Evolutionary conservation across 2,888 invertebrate genomes (phyloP).

Genomic region (Stratiomys singularior): DNA sequence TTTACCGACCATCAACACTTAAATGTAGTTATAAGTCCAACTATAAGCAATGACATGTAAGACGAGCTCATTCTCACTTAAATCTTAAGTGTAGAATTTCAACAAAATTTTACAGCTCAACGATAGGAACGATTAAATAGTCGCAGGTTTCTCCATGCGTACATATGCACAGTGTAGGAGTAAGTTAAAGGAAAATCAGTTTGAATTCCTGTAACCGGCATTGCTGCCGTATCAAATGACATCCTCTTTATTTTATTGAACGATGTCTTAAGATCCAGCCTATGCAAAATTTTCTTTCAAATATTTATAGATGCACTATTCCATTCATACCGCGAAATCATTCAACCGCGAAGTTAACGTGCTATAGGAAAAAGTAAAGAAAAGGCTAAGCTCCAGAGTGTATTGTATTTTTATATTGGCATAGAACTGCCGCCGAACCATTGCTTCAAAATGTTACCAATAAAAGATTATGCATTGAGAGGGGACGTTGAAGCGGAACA

Average conservation of each 20-base stretch:
- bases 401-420: not conserved
- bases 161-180: not conserved
- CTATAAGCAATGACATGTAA: not conserved
- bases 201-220: not conserved
- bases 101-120: not conserved
- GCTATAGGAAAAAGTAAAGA: not conserved
- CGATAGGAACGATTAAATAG: no score
- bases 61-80: not conserved
- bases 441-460: not conserved
- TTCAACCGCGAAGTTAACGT: constrained; percentile 24
- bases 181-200: not conserved
- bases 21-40: not conserved
- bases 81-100: not conserved
- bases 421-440: not conserved
- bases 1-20: not conserved
- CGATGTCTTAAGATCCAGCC: not conserved
- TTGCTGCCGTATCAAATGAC: constrained; percentile 9
- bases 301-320: not conserved
- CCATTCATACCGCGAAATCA: not conserved
- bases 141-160: not conserved
- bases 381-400: not conserved
- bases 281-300: not conserved
- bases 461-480: not conserved
- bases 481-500: constrained; percentile 35
- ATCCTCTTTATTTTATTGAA: constrained; percentile 16